phyloP scores from a whole-genome alignment of 2,888 invertebrate genomes.

The Watsonalla cultraria region DNA sequence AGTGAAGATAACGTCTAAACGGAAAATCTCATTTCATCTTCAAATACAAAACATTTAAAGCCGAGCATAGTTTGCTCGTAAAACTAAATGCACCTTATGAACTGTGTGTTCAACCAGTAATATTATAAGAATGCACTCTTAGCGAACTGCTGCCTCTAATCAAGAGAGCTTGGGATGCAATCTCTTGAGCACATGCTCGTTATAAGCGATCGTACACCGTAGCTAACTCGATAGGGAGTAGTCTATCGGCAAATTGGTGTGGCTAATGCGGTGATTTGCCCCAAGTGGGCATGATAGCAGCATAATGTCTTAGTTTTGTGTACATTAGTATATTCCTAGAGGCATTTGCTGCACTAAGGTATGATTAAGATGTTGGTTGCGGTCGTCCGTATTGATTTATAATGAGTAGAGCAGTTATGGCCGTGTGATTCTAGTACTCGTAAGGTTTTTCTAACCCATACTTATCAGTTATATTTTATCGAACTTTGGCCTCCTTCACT shows the following conservation, averaged over 20 bases:
- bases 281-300: not conserved
- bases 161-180: constrained; percentile 20
- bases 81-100: not conserved
- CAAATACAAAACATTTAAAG: not conserved
- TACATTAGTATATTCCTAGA: not conserved
- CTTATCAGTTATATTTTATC: too few species aligned
- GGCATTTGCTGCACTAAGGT: not conserved
- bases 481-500: too few species aligned
- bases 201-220: constrained; percentile 20
- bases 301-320: constrained; percentile 2
- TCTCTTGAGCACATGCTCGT: constrained; percentile 17
- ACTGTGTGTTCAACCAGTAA: constrained; percentile 10
- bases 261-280: constrained; percentile 16
- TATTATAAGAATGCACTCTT: constrained; percentile 14
- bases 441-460: too few species aligned
- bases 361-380: not conserved
- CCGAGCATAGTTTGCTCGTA: not conserved
- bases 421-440: too few species aligned
- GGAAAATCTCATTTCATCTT: too few species aligned
- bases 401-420: not conserved
- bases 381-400: not conserved
- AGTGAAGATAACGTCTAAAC: too few species aligned
- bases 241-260: constrained; percentile 22
- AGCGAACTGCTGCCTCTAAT: constrained; percentile 24
- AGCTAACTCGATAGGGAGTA: constrained; percentile 25